Evolutionary conservation across 2,797 vertebrate genomes (phyloP).

Genomic region (Scyliorhinus canicula): DNA sequence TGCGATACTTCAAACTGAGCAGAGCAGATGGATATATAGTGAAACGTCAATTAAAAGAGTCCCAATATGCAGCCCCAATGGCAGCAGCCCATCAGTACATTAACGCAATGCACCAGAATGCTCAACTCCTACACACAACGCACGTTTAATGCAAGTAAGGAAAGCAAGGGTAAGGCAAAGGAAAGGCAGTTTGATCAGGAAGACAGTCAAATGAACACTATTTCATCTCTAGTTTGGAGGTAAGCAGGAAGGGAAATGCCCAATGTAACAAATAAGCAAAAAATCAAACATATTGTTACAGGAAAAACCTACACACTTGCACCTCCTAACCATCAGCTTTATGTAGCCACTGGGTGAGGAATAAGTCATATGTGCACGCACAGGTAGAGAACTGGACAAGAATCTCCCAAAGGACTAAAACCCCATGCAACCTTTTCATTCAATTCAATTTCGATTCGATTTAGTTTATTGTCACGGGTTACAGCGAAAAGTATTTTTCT

Average conservation of each 20-base stretch:
- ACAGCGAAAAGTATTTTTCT: no score
- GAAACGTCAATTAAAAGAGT: neutral
- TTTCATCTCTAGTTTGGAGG: neutral
- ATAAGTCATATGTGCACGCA: neutral
- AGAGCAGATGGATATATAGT: neutral
- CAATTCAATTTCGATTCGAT: no score
- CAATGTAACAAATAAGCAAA: neutral
- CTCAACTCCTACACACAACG: neutral
- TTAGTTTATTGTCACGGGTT: no score
- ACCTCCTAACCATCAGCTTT: neutral
- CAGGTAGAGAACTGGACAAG: neutral
- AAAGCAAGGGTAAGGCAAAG: neutral
- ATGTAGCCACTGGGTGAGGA: neutral
- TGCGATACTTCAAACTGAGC: neutral
- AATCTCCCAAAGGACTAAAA: neutral
- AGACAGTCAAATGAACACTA: neutral
- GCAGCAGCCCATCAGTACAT: neutral
- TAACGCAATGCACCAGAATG: neutral
- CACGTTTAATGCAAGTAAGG: neutral
- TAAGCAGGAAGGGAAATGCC: neutral
- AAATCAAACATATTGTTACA: neutral
- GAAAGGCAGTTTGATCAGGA: neutral
- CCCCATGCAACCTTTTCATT: neutral
- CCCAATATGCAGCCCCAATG: neutral
- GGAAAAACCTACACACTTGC: neutral